These are phyloP conservation scores for Callinectes sapidus DNA, from an alignment of 2,888 invertebrate species.

Conservation along the genomic window DNA sequence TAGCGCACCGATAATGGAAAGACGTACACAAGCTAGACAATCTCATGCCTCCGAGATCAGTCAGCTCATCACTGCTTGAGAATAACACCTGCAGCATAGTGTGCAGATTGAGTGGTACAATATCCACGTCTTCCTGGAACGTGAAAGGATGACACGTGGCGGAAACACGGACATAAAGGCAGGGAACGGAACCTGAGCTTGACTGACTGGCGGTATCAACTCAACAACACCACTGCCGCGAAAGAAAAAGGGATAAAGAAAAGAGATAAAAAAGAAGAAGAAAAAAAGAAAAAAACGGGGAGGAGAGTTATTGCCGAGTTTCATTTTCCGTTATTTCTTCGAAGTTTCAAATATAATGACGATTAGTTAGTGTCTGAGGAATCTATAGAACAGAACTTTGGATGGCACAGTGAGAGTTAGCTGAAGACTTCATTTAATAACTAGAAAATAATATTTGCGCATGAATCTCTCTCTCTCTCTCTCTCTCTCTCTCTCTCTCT, in stretches of 20 bases:
- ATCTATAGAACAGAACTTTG: too few relatives aligned
- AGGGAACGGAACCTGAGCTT: background rate
- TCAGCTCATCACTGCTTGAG: background rate
- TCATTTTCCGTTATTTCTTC: background rate
- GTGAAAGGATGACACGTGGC: background rate
- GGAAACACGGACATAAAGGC: background rate
- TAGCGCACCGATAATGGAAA: background rate
- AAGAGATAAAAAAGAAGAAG: background rate
- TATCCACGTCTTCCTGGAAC: background rate
- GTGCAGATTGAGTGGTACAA: background rate
- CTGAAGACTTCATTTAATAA: background rate
- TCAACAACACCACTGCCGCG: background rate
- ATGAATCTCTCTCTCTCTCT: background rate
- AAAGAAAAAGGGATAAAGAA: background rate
- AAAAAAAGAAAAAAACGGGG: background rate
- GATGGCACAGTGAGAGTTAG: background rate
- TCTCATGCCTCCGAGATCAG: background rate
- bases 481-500: constrained; percentile 1
- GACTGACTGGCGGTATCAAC: background rate
- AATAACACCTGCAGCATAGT: background rate
- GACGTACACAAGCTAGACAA: too few relatives aligned
- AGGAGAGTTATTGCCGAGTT: background rate
- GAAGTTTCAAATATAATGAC: too few relatives aligned
- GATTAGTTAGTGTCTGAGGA: too few relatives aligned
- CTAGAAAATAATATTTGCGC: background rate